phyloP scores from a whole-genome alignment of 2,797 vertebrate species.

The Otolemur crassicaudatus region DNA sequence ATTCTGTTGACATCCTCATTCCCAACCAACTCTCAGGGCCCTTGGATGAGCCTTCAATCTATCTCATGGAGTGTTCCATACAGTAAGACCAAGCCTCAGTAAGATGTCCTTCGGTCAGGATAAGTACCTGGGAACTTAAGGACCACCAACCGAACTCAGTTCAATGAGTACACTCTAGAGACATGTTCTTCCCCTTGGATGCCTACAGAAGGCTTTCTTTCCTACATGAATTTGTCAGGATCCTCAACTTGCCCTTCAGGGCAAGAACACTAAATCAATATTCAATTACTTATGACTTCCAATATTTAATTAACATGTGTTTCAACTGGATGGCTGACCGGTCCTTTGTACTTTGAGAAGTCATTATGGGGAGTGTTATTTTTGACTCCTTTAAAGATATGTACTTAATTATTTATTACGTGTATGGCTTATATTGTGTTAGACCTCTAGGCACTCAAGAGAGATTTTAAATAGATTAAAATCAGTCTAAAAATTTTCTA shows the following conservation, averaged over 20 bases:
- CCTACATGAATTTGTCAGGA: not conserved
- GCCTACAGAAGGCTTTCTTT: not conserved
- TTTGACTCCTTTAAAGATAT: not conserved
- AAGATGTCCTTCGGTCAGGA: not conserved
- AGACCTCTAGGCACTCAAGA: slow-evolving; percentile 1
- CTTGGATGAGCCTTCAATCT: not conserved
- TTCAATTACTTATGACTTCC: slow-evolving; percentile 70
- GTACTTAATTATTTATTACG: slow-evolving; percentile 65
- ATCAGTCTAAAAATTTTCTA: not conserved
- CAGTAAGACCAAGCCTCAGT: not conserved
- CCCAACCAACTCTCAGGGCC: not conserved
- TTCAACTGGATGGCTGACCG: not conserved
- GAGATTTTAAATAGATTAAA: slow-evolving; percentile 37
- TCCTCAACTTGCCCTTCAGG: slow-evolving; percentile 34
- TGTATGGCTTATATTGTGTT: not conserved
- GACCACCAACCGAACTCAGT: not conserved
- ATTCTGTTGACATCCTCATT: no score
- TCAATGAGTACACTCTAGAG: not conserved
- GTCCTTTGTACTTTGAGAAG: slow-evolving; percentile 65
- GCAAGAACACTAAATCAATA: slow-evolving; percentile 46
- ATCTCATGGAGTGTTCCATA: fast-evolving
- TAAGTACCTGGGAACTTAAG: not conserved
- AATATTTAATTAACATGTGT: slow-evolving; percentile 61
- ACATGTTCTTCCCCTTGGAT: not conserved
- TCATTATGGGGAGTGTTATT: slow-evolving; percentile 43